These are phyloP conservation scores for Calyptomena viridis DNA, from an alignment of 2,113 vertebrate genomes.

Conservation along the genomic window DNA sequence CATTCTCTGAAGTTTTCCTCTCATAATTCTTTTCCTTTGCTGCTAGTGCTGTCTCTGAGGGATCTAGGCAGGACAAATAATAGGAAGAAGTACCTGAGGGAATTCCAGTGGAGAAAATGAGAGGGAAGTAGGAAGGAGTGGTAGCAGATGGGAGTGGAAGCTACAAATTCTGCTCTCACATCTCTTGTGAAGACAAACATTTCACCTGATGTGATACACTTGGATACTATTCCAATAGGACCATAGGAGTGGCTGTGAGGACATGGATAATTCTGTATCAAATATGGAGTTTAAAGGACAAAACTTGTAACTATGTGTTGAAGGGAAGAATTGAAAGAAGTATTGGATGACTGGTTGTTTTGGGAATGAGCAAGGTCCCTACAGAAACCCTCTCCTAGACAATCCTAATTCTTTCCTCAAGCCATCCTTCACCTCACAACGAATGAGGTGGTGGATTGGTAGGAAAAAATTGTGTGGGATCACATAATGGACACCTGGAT, in stretches of 20 bases:
- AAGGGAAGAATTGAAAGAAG: background rate
- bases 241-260: background rate
- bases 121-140: background rate
- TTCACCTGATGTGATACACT: background rate
- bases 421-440: background rate
- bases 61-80: background rate
- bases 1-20: background rate
- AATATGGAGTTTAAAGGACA: background rate
- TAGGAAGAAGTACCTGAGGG: background rate
- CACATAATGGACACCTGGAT: background rate
- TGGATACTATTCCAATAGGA: background rate
- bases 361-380: background rate
- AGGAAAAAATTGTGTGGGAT: background rate
- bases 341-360: background rate
- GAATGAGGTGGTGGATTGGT: background rate
- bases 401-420: background rate
- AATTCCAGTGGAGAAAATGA: background rate
- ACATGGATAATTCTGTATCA: background rate
- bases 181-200: background rate
- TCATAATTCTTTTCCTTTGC: background rate
- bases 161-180: background rate
- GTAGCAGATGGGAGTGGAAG: background rate
- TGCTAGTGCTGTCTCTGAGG: background rate
- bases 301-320: background rate
- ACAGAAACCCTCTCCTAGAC: background rate